These are phyloP conservation scores for Phrynocephalus forsythii DNA, from an alignment of 2,797 vertebrate genomes.

Conservation along the genomic window DNA sequence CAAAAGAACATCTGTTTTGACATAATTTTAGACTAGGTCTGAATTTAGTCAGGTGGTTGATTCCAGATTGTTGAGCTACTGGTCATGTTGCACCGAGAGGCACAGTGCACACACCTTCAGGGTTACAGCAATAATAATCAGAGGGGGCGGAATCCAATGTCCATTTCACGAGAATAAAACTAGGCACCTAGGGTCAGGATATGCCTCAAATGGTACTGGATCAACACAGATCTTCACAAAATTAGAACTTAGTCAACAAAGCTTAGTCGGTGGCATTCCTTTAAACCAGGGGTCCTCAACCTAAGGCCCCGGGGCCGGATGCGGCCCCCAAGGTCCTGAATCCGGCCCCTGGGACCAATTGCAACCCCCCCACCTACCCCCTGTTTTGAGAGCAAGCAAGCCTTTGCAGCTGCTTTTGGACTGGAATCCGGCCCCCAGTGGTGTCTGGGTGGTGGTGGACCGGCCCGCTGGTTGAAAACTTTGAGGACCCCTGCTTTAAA, in stretches of 20 bases:
- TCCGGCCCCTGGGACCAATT: too few species aligned
- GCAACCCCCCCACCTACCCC: too few species aligned
- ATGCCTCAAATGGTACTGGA: neutral
- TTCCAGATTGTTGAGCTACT: constrained; percentile 30
- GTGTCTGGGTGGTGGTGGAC: too few species aligned
- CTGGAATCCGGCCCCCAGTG: too few species aligned
- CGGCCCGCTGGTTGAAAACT: too few species aligned
- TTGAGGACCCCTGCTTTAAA: too few species aligned
- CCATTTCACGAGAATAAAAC: constrained; percentile 24
- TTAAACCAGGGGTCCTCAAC: neutral
- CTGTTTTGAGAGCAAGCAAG: too few species aligned
- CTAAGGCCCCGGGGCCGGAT: too few species aligned
- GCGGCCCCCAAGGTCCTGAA: too few species aligned
- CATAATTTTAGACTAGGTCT: constrained; percentile 26
- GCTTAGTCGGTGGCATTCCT: neutral
- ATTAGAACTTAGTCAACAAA: neutral
- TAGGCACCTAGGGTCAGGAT: neutral
- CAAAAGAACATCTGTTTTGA: constrained; percentile 51
- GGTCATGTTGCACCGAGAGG: constrained; percentile 3
- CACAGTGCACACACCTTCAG: constrained; percentile 9
- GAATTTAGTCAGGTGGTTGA: constrained; percentile 45
- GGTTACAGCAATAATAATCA: constrained; percentile 12
- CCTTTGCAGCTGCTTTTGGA: too few species aligned
- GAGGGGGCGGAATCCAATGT: neutral
- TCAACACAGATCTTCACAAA: constrained; percentile 18